These are phyloP conservation scores for Aethina tumida DNA, from an alignment of 1,140 invertebrate genomes.

Conservation along the genomic window DNA sequence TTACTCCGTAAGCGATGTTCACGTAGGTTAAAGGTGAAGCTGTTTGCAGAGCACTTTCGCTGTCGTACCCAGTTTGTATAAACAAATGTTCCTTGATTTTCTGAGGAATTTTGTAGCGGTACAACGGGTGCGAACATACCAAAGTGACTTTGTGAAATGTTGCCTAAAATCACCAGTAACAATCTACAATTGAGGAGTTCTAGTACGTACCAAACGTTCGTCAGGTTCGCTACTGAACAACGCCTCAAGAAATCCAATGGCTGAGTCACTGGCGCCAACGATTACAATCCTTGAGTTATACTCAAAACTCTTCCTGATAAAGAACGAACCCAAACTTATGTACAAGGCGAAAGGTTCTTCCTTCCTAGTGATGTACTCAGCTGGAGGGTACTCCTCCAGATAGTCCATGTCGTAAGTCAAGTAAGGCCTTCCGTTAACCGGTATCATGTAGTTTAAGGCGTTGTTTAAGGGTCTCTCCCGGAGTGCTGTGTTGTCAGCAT, in stretches of 20 bases:
- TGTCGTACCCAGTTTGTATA: slow-evolving; percentile 40
- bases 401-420: slow-evolving; percentile 22
- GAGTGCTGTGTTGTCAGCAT: slow-evolving; percentile 20
- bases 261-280: slow-evolving; percentile 60
- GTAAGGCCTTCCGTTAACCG: slow-evolving; percentile 29
- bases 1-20: slow-evolving; percentile 34
- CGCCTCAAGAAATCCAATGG: slow-evolving; percentile 55
- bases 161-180: slow-evolving; percentile 17
- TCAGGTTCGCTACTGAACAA: slow-evolving; percentile 30
- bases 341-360: slow-evolving; percentile 37
- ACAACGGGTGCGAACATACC: slow-evolving; percentile 52
- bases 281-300: slow-evolving; percentile 60
- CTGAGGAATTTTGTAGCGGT: slow-evolving; percentile 33
- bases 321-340: slow-evolving; percentile 36
- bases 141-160: slow-evolving; percentile 50
- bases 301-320: slow-evolving; percentile 36
- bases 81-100: slow-evolving; percentile 37
- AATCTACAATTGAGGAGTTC: background rate
- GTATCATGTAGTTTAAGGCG: slow-evolving; percentile 32
- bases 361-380: slow-evolving; percentile 13
- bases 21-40: slow-evolving; percentile 42
- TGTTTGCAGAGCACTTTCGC: slow-evolving; percentile 39
- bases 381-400: slow-evolving; percentile 4
- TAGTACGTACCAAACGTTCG: background rate
- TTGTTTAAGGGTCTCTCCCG: slow-evolving; percentile 23